A percentile compares a stretch with the other conserved stretches of the same genome.
phyloP scores from a whole-genome alignment of 2,888 invertebrate species.

The Sinopyrophorus schimmeli region DNA sequence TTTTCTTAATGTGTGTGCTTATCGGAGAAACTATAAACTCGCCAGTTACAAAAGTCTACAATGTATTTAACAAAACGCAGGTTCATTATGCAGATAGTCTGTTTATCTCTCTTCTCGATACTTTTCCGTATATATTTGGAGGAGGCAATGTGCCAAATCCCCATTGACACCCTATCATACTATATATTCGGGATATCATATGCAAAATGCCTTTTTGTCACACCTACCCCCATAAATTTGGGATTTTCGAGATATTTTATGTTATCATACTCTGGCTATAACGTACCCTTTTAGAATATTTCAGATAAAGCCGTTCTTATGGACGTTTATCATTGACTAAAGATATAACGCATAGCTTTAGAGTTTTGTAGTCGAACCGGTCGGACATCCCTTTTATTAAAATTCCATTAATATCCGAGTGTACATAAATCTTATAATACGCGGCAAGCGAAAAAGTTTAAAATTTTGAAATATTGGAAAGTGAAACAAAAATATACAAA shows the following conservation, averaged over 20 bases:
- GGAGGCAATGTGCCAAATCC: constrained; percentile 25
- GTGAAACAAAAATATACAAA: constrained; percentile 34
- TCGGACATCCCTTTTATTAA: constrained; percentile 25
- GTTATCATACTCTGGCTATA: constrained; percentile 35
- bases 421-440: constrained; percentile 21
- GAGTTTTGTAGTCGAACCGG: constrained; percentile 10
- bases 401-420: constrained; percentile 27
- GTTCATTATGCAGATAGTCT: constrained; percentile 11
- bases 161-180: constrained; percentile 29
- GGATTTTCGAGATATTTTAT: constrained; percentile 46
- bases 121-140: constrained; percentile 15
- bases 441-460: constrained; percentile 19
- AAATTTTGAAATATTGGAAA: constrained; percentile 28
- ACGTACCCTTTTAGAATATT: constrained; percentile 31
- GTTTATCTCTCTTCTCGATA: constrained; percentile 16
- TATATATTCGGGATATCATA: constrained; percentile 42
- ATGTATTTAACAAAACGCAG: constrained; percentile 15
- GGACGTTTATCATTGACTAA: constrained; percentile 30
- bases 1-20: too few species aligned
- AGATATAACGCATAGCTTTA: constrained; percentile 17
- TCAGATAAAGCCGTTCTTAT: constrained; percentile 28
- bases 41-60: too few species aligned
- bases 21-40: too few species aligned
- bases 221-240: constrained; percentile 48
- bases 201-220: constrained; percentile 52